A percentile compares a stretch with the other conserved stretches of the same genome.
These are phyloP conservation scores for Psammodynastes pulverulentus DNA, from an alignment of 2,113 vertebrate genomes.

Conservation along the genomic window DNA sequence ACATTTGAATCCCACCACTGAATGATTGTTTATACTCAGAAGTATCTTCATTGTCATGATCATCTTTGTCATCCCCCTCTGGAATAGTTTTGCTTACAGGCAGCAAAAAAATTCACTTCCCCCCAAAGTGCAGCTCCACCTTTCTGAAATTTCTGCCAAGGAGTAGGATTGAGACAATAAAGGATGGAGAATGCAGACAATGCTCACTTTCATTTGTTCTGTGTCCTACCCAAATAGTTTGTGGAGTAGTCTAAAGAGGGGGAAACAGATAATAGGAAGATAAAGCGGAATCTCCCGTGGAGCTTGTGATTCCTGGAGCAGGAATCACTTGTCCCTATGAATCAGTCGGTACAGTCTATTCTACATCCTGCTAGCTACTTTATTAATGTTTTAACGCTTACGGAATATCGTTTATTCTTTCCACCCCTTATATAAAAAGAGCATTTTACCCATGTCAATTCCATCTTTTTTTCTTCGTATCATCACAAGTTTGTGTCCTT, in stretches of 20 bases:
- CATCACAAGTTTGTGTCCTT: neutral
- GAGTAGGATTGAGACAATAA: neutral
- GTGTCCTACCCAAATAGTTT: neutral
- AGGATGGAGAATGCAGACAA: neutral
- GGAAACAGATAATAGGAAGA: neutral
- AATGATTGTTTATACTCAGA: neutral
- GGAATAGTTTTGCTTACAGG: neutral
- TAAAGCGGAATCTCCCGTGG: neutral
- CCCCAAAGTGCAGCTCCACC: neutral
- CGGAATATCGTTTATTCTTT: neutral
- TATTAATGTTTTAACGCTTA: neutral
- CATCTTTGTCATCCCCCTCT: neutral
- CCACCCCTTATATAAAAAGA: neutral
- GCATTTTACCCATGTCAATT: neutral
- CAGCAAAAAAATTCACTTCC: neutral
- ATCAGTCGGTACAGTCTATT: too few species aligned
- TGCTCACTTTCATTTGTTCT: neutral
- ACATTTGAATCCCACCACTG: too few species aligned
- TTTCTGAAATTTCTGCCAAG: neutral
- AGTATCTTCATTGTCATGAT: neutral
- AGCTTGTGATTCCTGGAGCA: too few species aligned
- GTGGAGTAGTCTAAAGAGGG: neutral
- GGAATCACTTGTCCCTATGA: neutral
- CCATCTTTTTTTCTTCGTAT: neutral
- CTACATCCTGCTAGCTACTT: neutral